These are phyloP conservation scores for Cyclargus thomasi DNA, from an alignment of 1,140 invertebrate genomes.

Conservation along the genomic window DNA sequence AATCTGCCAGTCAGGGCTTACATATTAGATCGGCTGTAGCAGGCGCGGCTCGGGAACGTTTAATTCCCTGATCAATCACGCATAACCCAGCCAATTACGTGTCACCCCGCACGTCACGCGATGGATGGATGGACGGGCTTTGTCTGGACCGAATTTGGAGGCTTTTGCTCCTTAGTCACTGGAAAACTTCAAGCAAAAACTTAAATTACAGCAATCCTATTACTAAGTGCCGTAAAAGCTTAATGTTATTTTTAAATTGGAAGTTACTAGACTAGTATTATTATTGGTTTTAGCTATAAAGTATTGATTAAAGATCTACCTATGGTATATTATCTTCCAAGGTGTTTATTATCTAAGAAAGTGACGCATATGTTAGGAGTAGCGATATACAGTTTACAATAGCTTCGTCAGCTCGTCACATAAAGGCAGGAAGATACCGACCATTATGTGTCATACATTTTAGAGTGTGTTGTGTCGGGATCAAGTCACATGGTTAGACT, in stretches of 20 bases:
- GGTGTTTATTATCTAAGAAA: too few species aligned
- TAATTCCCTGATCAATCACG: constrained; percentile 22
- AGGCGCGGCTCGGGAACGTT: constrained; percentile 10
- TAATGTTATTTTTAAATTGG: too few species aligned
- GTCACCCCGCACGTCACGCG: background rate
- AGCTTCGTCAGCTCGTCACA: background rate
- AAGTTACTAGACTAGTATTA: too few species aligned
- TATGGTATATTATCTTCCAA: too few species aligned
- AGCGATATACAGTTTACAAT: background rate
- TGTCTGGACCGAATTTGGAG: background rate
- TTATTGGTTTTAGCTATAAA: too few species aligned
- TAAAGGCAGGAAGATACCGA: constrained; percentile 4
- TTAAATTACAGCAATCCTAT: too few species aligned
- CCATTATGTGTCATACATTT: constrained; percentile 1
- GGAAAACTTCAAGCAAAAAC: too few species aligned
- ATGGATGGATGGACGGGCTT: background rate
- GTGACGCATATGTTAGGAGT: too few species aligned
- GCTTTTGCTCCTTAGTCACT: background rate
- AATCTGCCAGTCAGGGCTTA: background rate
- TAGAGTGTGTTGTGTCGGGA: background rate
- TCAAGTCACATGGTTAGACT: too few species aligned
- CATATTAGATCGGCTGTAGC: background rate
- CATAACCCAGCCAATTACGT: constrained; percentile 8
- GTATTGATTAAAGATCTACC: too few species aligned
- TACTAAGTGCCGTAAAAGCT: too few species aligned